Evolutionary conservation across 1,140 invertebrate species (phyloP).

Genomic region (Forficula auricularia): DNA sequence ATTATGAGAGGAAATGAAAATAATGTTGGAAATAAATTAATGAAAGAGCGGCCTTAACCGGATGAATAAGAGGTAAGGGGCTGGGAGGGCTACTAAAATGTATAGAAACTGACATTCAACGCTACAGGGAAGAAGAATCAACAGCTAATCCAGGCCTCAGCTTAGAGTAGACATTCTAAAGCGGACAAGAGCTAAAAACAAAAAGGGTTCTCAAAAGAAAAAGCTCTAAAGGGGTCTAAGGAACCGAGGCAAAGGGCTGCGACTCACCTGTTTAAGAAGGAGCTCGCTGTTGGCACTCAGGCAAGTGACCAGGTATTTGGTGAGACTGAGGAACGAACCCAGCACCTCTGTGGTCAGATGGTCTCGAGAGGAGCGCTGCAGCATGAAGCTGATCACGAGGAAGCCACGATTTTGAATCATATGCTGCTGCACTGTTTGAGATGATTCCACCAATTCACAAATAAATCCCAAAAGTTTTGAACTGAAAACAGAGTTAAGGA

Average conservation of each 20-base stretch:
- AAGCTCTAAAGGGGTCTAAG: too few relatives aligned
- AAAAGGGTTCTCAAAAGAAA: too few relatives aligned
- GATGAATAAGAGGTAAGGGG: too few relatives aligned
- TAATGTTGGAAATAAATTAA: too few relatives aligned
- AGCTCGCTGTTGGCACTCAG: conserved; percentile 83
- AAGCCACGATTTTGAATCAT: conserved; percentile 97
- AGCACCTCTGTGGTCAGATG: conserved; percentile 87
- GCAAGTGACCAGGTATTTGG: conserved; percentile 89
- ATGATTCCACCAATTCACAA: conserved; percentile 90
- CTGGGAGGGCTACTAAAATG: too few relatives aligned
- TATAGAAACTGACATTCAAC: too few relatives aligned
- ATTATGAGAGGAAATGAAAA: too few relatives aligned
- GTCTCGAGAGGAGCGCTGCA: conserved; percentile 81
- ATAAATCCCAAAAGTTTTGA: conserved; percentile 92
- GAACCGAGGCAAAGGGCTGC: neutral
- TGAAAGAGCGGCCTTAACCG: too few relatives aligned
- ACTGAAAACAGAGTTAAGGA: conserved; percentile 43
- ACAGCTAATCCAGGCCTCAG: too few relatives aligned
- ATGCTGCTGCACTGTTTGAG: conserved; percentile 93
- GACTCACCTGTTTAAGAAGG: conserved; percentile 78
- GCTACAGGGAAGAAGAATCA: too few relatives aligned
- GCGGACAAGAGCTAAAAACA: too few relatives aligned
- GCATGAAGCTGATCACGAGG: conserved; percentile 91
- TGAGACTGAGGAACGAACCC: conserved; percentile 80
- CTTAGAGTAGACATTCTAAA: too few relatives aligned